A percentile compares a stretch with the other conserved stretches of the same genome.
Evolutionary conservation across 2,797 vertebrate species (phyloP).

Genomic region (Xiphorhynchus erythropygius): DNA sequence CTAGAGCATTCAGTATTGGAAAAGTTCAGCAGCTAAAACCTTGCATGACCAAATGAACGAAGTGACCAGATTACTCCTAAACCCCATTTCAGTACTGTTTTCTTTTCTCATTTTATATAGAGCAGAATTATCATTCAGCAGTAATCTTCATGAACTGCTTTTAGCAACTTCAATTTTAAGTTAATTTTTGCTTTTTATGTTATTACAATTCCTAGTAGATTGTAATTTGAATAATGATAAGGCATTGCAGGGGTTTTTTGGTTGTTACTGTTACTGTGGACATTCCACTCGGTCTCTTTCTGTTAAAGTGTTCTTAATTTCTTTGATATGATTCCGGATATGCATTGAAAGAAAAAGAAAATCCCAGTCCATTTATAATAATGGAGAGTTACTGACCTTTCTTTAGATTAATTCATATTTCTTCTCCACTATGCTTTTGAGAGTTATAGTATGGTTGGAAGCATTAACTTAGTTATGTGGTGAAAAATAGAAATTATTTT

Average conservation of each 20-base stretch:
- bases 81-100: conserved; percentile 41
- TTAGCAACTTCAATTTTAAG: conserved; percentile 56
- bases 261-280: conserved; percentile 54
- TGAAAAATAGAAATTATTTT: conserved; percentile 47
- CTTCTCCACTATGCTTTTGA: conserved; percentile 54
- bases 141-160: conserved; percentile 69
- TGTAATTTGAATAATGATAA: conserved; percentile 64
- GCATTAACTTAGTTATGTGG: conserved; percentile 40
- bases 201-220: conserved; percentile 50
- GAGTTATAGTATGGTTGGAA: conserved; percentile 40
- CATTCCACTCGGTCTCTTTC: conserved; percentile 69
- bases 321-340: conserved; percentile 63
- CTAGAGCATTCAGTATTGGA: conserved; percentile 72
- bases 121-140: conserved; percentile 43
- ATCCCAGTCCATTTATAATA: conserved; percentile 51
- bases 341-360: conserved; percentile 55
- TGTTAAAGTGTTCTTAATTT: conserved; percentile 52
- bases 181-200: conserved; percentile 72
- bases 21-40: conserved; percentile 63
- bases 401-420: conserved; percentile 16
- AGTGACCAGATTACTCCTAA: conserved; percentile 76
- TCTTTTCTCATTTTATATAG: conserved; percentile 59
- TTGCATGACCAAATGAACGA: conserved; percentile 79
- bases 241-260: conserved; percentile 44
- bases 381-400: conserved; percentile 54